Evolutionary conservation across 2,797 vertebrate genomes (phyloP), one percentile per base, ranked within the genome.

Genomic region (Numenius phaeopus): DNA sequence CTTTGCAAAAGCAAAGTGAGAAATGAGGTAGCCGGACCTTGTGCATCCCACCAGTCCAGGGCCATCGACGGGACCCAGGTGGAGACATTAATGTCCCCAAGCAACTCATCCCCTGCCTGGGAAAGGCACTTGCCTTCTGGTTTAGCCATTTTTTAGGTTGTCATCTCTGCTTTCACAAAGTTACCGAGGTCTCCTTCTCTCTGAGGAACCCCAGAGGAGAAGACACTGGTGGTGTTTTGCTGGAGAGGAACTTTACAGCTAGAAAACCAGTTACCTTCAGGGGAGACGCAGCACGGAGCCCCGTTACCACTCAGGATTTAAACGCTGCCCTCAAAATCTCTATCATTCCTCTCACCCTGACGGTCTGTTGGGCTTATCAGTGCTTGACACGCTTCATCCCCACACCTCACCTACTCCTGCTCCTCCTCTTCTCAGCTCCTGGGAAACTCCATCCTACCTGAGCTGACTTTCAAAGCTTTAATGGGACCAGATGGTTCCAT

Each of bases 401-500:
- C 72, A 46, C 80, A 69, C 47, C 87, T 88, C 93, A 61, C 85
- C 80, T 71, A 85, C 88, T 83, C 69, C 42, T 22, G 49, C 80
- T 95, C n/a, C 81, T 67, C 65, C 90, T 79, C 90, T 76, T 34
- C 59, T 79, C 77, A 89, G 69, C 54, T 72, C 82, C 86, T 61
- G 19, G 84, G 89, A 94, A 96, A 91, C 96, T 79, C 94, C 30
- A 83, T 87, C 76, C 93, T 85, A 89, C 86, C 66, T 18, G 67
- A 97, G 94, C 87, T 57, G 92, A 96, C 67, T 96, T 97, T 95
- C 84, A 96, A 90, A 66, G 77, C 92, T 97, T 96, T 97, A 97
- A 94, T 87, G 90, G 29, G 93, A 95, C 94, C 97, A 98, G 97
- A 97, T 97, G 97, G 95, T 86, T 97, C 96, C 96, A 95, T 97